Base-by-base conservation (phyloP, 53 echinoderm and acorn worm genomes). In the Zoroaster sp. region DNA sequence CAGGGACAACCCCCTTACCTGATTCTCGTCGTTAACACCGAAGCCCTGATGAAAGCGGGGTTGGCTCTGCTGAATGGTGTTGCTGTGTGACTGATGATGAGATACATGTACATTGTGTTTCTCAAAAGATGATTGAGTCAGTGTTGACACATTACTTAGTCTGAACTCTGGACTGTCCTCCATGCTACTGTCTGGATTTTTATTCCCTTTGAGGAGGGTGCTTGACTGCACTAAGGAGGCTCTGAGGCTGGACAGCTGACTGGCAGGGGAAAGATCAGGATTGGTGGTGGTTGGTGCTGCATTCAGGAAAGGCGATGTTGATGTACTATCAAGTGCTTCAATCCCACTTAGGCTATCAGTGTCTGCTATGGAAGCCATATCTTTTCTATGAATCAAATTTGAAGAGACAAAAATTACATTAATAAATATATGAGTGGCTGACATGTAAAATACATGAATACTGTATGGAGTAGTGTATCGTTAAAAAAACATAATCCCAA, bases 301-400 rank as follows among this genome's bases (percentile, higher is more conserved):
- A 32, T 55, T 71, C 35, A 89, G 68, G 37, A 81, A 87, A 35
- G 94, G 89, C 30, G 96, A 90, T 37, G 89, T 77, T 41, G 92
- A 87, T 11, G 91, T 71, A 53, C 91, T 92, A 54, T 77, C 90
- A 42, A 94, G 75, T 20, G 96, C 93, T 68, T 96, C 96, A 42
- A 96, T 89, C 12, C 94, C 94, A 90, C 96, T 96, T 53, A 96
- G 49, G 1, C 88, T 74, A 59, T 95, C 95, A 54, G 90, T 91
- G 68, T 90, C 90, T 30, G 88, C 54, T 63, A 66, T 14, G 41
- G 85, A 85, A 71, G 85, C 85, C 85, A 85, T 59, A 28, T 28
- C 28, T 28, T 59, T 59, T 11, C 59, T 59, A 0, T 0, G n/a
- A 25, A 10, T n/a, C n/a, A n/a, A n/a, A n/a, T n/a, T n/a, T n/a